Conservation (phyloP, 2,113 vertebrate genomes). For the Saguinus midas region DNA sequence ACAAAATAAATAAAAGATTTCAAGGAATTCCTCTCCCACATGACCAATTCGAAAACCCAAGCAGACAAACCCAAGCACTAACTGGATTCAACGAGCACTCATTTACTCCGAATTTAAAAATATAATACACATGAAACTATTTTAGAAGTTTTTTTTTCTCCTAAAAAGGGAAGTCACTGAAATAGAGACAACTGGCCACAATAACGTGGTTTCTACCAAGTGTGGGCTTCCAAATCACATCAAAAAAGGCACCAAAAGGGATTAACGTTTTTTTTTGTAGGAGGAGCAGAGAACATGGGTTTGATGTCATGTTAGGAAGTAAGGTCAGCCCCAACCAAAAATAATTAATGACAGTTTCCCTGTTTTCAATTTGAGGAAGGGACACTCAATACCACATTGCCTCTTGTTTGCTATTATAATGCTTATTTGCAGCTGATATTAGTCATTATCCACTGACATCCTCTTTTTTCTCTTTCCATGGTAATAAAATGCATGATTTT, state of each 20-base stretch:
- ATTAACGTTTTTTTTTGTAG: not conserved
- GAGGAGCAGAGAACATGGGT: not conserved
- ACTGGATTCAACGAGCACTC: slow-evolving; percentile 62
- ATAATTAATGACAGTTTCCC: not conserved
- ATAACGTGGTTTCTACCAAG: slow-evolving; percentile 48
- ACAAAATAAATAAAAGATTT: slow-evolving; percentile 75
- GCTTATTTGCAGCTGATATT: not conserved
- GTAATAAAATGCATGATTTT: slow-evolving; percentile 7
- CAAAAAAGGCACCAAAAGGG: not conserved
- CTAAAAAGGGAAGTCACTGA: slow-evolving; percentile 49
- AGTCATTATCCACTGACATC: not conserved
- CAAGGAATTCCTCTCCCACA: slow-evolving; percentile 71
- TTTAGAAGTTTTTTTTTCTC: slow-evolving; percentile 9
- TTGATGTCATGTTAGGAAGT: not conserved
- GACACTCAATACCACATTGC: not conserved
- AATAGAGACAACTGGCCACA: slow-evolving; percentile 58
- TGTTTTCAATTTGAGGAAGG: not conserved
- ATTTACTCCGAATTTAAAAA: slow-evolving; percentile 53
- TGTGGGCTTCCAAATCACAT: slow-evolving; percentile 27
- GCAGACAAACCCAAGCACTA: slow-evolving; percentile 41
- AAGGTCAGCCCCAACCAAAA: not conserved
- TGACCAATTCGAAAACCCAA: slow-evolving; percentile 60
- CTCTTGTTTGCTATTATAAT: not conserved
- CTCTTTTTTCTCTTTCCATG: not conserved
- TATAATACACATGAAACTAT: slow-evolving; percentile 50